Conservation (phyloP, 2,113 vertebrate species). For the Mesocricetus auratus region DNA sequence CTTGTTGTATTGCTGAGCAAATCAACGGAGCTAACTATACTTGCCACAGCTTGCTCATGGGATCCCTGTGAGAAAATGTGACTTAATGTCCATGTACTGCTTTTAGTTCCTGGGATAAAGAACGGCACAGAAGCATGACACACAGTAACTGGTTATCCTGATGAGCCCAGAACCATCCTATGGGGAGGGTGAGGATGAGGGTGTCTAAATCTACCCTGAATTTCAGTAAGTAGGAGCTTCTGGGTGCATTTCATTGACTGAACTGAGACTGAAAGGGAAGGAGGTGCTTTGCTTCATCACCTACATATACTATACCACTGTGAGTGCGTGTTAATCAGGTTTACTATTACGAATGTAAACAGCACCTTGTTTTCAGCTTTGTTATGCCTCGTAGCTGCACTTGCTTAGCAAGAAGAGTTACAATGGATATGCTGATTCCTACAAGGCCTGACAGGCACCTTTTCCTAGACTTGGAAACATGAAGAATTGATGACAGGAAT, state of each 20-base stretch:
- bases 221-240: not conserved
- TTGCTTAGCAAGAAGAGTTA: constrained; percentile 38
- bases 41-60: constrained; percentile 77
- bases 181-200: not conserved
- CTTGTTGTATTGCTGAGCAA: constrained; percentile 68
- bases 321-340: constrained; percentile 4
- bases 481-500: constrained; percentile 31
- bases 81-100: constrained; percentile 76
- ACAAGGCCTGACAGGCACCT: constrained; percentile 24
- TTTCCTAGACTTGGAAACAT: constrained; percentile 47
- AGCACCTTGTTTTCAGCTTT: constrained; percentile 39
- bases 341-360: constrained; percentile 48
- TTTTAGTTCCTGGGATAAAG: constrained; percentile 79
- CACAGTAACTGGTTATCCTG: constrained; percentile 64
- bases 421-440: not conserved
- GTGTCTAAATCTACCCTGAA: not conserved
- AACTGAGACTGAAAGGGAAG: not conserved
- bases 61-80: constrained; percentile 77
- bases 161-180: constrained; percentile 52
- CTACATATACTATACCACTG: not conserved
- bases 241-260: not conserved
- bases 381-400: not conserved
- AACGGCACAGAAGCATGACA: constrained; percentile 76
- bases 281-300: not conserved
- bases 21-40: constrained; percentile 74